Conservation (phyloP, 2,888 invertebrate species). For the Chloroclysta siterata region DNA sequence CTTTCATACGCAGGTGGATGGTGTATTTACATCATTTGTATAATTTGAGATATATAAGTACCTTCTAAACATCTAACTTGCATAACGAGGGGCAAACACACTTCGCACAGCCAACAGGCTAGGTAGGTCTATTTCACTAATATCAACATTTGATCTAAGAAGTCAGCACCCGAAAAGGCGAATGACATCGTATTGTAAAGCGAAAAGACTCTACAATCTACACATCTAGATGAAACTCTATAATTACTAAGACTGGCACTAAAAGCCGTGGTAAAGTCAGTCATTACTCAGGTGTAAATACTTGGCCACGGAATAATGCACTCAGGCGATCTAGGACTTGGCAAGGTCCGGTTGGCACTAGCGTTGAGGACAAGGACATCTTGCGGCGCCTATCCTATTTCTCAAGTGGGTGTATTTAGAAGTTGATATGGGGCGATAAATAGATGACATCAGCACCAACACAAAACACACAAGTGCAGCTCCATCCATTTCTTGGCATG, state of each 20-base stretch:
- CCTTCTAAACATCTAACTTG: neutral
- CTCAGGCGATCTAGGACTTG: slow-evolving; percentile 19
- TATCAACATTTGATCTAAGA: neutral
- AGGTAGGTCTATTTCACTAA: neutral
- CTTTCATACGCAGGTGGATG: slow-evolving; percentile 59
- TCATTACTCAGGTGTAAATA: slow-evolving; percentile 34
- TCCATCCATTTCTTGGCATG: neutral
- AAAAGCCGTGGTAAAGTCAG: slow-evolving; percentile 29
- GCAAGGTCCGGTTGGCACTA: slow-evolving; percentile 56
- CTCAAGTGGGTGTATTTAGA: slow-evolving; percentile 20
- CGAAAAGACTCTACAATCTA: neutral
- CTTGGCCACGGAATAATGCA: slow-evolving; percentile 29
- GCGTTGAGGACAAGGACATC: slow-evolving; percentile 60
- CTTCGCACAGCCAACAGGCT: no score
- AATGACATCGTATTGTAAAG: neutral
- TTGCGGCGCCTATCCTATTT: slow-evolving; percentile 43
- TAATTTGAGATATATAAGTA: neutral
- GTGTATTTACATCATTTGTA: slow-evolving; percentile 27
- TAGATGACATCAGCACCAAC: neutral
- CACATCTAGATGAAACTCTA: slow-evolving; percentile 9
- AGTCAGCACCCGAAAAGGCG: neutral
- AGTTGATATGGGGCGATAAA: neutral
- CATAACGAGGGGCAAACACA: neutral
- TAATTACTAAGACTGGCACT: slow-evolving; percentile 21
- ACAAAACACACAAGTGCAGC: neutral